A percentile compares a stretch with the other conserved stretches of the same genome.
These are phyloP conservation scores for Pseudorasbora parva DNA, from an alignment of 2,113 vertebrate species.

Conservation along the genomic window DNA sequence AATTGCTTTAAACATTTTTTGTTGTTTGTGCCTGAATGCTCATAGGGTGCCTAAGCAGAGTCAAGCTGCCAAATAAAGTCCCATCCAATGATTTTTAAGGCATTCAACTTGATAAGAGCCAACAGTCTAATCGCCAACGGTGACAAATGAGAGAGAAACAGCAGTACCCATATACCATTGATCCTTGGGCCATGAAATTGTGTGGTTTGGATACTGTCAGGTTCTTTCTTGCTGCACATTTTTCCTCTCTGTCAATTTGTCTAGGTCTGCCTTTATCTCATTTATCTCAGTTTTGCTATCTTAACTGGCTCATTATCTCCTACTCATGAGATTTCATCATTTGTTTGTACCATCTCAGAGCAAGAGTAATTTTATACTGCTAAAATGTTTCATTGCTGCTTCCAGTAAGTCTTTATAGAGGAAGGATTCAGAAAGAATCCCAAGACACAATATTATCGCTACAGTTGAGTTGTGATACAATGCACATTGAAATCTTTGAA, in stretches of 20 bases:
- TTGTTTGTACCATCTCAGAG: conserved; percentile 5
- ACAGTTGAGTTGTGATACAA: neutral
- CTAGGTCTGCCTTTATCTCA: neutral
- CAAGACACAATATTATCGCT: neutral
- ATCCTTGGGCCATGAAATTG: neutral
- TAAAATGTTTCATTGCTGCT: conserved; percentile 11
- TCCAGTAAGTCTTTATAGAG: neutral
- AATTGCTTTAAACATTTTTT: conserved; percentile 20
- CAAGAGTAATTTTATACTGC: conserved; percentile 13
- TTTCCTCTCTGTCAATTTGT: neutral
- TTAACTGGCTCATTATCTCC: conserved; percentile 22
- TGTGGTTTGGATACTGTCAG: conserved; percentile 8
- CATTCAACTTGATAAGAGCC: neutral
- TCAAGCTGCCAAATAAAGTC: conserved; percentile 22
- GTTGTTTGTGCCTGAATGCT: neutral
- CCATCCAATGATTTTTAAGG: conserved; percentile 25
- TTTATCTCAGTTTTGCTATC: conserved; percentile 25
- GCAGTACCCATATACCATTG: conserved; percentile 2
- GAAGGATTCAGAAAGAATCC: neutral
- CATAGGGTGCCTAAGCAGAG: conserved; percentile 1
- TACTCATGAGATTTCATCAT: conserved; percentile 34
- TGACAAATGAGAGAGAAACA: conserved; percentile 5
- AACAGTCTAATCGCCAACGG: conserved; percentile 11
- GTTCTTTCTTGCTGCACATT: neutral
- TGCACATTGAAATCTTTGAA: neutral